Conservation (phyloP, 37 sponge, comb jelly and placozoan species). For the Cliona cf. orientalis region DNA sequence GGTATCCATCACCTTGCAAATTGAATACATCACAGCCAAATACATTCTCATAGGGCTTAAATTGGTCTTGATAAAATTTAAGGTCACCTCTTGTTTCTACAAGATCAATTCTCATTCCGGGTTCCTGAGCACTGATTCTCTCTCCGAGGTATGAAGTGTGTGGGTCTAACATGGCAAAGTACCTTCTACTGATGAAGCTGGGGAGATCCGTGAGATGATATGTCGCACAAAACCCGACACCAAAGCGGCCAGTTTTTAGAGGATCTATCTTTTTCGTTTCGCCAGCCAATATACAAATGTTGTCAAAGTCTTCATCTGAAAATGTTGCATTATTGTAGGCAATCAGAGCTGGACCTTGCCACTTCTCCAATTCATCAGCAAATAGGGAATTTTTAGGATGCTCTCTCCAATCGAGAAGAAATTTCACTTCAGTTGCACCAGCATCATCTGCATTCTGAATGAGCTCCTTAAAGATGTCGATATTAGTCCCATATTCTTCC, state of each 20-base stretch:
- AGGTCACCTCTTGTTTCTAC: constrained; percentile 41
- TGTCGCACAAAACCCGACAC: constrained; percentile 81
- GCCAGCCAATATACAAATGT: constrained; percentile 77
- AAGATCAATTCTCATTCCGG: constrained; percentile 77
- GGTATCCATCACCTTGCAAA: constrained; percentile 32
- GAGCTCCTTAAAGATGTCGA: constrained; percentile 84
- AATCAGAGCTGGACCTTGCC: constrained; percentile 89
- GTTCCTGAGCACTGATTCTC: constrained; percentile 32
- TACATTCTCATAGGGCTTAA: constrained; percentile 68
- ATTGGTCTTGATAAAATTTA: constrained; percentile 66
- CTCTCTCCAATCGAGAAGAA: constrained; percentile 79
- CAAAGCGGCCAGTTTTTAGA: constrained; percentile 84
- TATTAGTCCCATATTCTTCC: constrained; percentile 66
- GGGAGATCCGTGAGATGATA: constrained; percentile 90
- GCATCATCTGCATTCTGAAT: constrained; percentile 96
- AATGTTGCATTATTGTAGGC: constrained; percentile 79
- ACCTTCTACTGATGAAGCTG: constrained; percentile 74
- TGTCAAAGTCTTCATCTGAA: constrained; percentile 73
- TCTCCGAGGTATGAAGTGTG: constrained; percentile 77
- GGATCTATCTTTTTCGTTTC: constrained; percentile 73
- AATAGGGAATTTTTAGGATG: constrained; percentile 55
- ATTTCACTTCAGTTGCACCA: constrained; percentile 72
- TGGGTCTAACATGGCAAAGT: constrained; percentile 83
- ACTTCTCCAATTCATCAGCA: constrained; percentile 56
- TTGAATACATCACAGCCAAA: constrained; percentile 73